Evolutionary conservation across 2,888 invertebrate species (phyloP), one percentile per base, ranked within the genome.

Genomic region (Aporophyla nigra): DNA sequence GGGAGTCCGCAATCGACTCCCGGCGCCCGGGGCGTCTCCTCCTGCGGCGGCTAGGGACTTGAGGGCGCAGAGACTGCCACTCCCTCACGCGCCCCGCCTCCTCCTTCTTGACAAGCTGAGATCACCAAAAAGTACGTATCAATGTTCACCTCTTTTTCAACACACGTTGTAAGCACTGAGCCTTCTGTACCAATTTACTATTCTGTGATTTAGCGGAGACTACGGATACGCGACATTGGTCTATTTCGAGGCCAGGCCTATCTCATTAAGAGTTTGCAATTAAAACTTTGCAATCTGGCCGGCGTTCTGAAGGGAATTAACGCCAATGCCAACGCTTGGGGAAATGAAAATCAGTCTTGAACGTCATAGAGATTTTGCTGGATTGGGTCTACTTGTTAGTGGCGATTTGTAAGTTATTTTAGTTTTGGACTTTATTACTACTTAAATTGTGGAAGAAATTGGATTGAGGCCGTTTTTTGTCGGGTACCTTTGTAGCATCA

Each of bases 201-300:
- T 61, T 54, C 59, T 71, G 53, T 71, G 61, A 82, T 80, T 84
- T 75, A 76, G 76, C 73, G 72, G 74, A 76, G 81, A 62, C 76
- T 76, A 82, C 74, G 74, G 77, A 83, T 84, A 86, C 67, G 82
- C 82, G 80, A 84, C 84, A 80, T 84, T 71, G 76, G 88, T 87
- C 89, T 91, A 90, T 91, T 92, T 90, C 89, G 90, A 91, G 89
- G 87, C 89, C 90, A 89, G 89, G 92, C 91, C 92, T 90, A 91
- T 91, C 93, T 95, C 94, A 95, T 95, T 94, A 95, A 92, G 93
- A 93, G 93, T 92, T 93, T 89, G 93, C 94, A 95, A 95, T 95
- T 95, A 95, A 95, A 95, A 95, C 93, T 95, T 95, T 83, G 89
- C 87, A 91, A 92, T 93, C 92, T 92, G 92, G 92, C 91, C 88